A percentile compares a stretch with the other conserved stretches of the same genome.
Evolutionary conservation across 2,113 vertebrate species (phyloP).

Genomic region (Pomatorhinus ruficollis): DNA sequence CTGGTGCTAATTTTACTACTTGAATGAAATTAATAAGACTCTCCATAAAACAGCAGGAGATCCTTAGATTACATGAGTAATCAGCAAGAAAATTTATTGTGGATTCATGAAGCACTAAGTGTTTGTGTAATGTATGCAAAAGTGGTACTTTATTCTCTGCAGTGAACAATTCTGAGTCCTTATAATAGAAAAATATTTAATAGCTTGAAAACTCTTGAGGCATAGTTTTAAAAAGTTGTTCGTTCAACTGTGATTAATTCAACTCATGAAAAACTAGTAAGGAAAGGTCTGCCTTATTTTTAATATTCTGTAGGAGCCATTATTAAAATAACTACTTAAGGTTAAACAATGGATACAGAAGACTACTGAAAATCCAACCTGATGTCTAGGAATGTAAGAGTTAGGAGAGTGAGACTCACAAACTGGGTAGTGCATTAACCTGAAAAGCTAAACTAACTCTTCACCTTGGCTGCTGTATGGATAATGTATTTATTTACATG

Average conservation of each 20-base stretch:
- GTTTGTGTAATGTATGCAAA: slow-evolving; percentile 84
- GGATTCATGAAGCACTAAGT: slow-evolving; percentile 78
- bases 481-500: background rate
- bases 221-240: slow-evolving; percentile 77
- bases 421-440: background rate
- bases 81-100: slow-evolving; percentile 84
- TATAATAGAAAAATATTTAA: slow-evolving; percentile 84
- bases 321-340: slow-evolving; percentile 44
- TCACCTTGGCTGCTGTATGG: background rate
- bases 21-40: slow-evolving; percentile 84
- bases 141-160: slow-evolving; percentile 83
- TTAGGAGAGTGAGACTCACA: background rate
- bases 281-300: background rate
- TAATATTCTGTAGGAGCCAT: background rate
- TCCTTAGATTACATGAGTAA: slow-evolving; percentile 79
- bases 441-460: background rate
- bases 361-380: slow-evolving; percentile 5
- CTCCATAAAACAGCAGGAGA: slow-evolving; percentile 82
- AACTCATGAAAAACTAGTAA: slow-evolving; percentile 40
- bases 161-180: slow-evolving; percentile 78
- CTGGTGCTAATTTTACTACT: slow-evolving; percentile 84
- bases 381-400: background rate
- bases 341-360: background rate
- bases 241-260: slow-evolving; percentile 76
- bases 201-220: slow-evolving; percentile 77